Conservation (phyloP, 2,113 vertebrate genomes). For the Mustelus asterias region DNA sequence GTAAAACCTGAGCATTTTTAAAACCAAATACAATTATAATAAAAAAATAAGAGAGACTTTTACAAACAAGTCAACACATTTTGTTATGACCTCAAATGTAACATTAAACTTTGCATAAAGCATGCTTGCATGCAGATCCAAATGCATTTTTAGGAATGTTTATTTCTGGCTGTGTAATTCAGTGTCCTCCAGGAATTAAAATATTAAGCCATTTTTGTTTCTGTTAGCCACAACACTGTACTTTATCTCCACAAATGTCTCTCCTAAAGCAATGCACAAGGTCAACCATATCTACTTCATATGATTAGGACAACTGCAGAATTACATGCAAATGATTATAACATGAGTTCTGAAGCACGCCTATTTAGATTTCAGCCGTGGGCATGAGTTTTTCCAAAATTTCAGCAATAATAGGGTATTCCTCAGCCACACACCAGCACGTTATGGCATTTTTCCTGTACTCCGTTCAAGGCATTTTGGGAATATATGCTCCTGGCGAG, state of each 20-base stretch:
- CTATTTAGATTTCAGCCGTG: background rate
- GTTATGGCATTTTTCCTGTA: background rate
- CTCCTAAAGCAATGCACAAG: constrained; percentile 26
- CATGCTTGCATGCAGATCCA: constrained; percentile 33
- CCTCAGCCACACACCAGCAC: background rate
- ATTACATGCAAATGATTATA: constrained; percentile 29
- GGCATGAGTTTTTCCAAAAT: background rate
- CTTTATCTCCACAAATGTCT: constrained; percentile 33
- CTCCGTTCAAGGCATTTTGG: background rate
- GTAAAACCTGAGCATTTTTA: constrained; percentile 65
- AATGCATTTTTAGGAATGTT: constrained; percentile 31
- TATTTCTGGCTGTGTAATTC: constrained; percentile 29
- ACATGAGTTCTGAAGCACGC: constrained; percentile 3
- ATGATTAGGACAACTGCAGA: constrained; percentile 31
- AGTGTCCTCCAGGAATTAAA: constrained; percentile 25
- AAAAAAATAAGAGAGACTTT: constrained; percentile 36
- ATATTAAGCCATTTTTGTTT: constrained; percentile 32
- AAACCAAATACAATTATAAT: constrained; percentile 42
- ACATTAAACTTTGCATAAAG: constrained; percentile 28
- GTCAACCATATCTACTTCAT: constrained; percentile 31
- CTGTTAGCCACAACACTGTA: constrained; percentile 31
- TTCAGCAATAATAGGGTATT: constrained; percentile 10
- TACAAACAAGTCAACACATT: constrained; percentile 33
- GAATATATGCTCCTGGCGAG: background rate
- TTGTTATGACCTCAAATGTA: constrained; percentile 30